Percentiles rank a stretch among this genome's conserved stretches.
Evolutionary conservation across 2,797 vertebrate genomes (phyloP).

Genomic region (Betta splendens): DNA sequence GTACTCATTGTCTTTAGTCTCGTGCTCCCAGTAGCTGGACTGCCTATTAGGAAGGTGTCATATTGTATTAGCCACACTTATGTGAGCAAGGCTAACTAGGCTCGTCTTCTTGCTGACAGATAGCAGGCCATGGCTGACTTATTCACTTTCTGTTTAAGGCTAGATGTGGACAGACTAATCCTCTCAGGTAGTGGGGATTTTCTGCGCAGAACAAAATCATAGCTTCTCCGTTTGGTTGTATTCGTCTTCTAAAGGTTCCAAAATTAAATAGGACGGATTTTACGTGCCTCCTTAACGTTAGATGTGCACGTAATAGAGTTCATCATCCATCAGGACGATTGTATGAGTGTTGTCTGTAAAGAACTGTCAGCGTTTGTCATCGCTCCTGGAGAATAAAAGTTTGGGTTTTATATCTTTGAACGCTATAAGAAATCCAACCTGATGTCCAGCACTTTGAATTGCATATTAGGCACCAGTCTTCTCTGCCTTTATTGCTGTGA

Average conservation of each 20-base stretch:
- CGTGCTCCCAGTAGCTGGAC: conserved; percentile 12
- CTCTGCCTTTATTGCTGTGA: conserved; percentile 11
- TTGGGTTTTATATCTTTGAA: not conserved
- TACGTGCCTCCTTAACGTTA: not conserved
- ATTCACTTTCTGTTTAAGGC: conserved; percentile 13
- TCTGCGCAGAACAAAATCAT: conserved; percentile 16
- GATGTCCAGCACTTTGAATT: conserved; percentile 1
- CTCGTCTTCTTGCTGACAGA: conserved; percentile 40
- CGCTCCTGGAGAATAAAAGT: not conserved
- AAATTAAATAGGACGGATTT: not conserved
- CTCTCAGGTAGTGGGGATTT: conserved; percentile 19
- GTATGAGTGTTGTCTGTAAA: too few relatives aligned
- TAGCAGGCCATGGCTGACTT: conserved; percentile 21
- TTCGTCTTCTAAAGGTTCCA: conserved; percentile 9
- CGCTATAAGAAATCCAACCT: conserved; percentile 10
- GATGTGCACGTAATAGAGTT: not conserved
- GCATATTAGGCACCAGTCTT: conserved; percentile 2
- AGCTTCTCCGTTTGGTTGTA: conserved; percentile 4
- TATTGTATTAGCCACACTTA: conserved; percentile 56
- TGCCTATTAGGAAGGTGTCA: conserved; percentile 57
- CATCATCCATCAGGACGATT: too few relatives aligned
- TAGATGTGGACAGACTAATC: conserved; percentile 8
- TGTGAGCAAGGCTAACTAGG: conserved; percentile 42
- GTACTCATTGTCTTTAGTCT: conserved; percentile 21
- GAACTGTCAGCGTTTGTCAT: not conserved